Base-by-base conservation (phyloP, 2,888 invertebrate species). In the Ennomos erosarius region DNA sequence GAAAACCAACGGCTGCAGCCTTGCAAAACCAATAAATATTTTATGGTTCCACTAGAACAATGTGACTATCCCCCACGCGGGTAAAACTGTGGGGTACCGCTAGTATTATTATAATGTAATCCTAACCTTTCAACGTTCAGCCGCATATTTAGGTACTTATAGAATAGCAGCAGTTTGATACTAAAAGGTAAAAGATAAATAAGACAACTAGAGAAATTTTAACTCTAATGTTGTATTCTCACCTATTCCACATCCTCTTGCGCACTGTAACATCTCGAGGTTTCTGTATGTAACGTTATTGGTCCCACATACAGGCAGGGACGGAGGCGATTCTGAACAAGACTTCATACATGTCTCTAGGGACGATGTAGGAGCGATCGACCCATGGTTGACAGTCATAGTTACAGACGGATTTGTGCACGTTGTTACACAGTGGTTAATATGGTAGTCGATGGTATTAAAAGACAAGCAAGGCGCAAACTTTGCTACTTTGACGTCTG, bases 281-380 rank as follows among this genome's bases (percentile, higher is more conserved):
- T 92, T 93, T 37, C 64, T 70, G 57, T 92, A 92, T 0, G 84
- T 86, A 11, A 82, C 69, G 10, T 76, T 74, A 58, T 91, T 78
- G 4, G 78, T 77, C 4, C 89, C 92, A 67, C 92, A 93, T 0
- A 92, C 87, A 0, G 92, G 93, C 65, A 89, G 90, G 70, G 87
- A 92, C 55, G 89, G 81, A 0, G 79, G 47, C 0, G 90, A 85
- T 36, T 80, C 77, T 8, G 78, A 81, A 33, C 61, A 62, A 10
- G 54, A 40, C 11, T 59, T 45, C 34, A 55, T 42, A 10, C 59
- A 59, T 10, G 36, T 40, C n/a, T 37, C 8, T 10, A 16, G 10
- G 9, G 35, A 34, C 4, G 16, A 9, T 3, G 37, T 16, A 8
- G 43, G 43, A 33, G 50, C 42, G 9, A 42, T 46, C 38, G 13